phyloP scores from a whole-genome alignment of 2,797 vertebrate species.

The Brachymystax lenok region DNA sequence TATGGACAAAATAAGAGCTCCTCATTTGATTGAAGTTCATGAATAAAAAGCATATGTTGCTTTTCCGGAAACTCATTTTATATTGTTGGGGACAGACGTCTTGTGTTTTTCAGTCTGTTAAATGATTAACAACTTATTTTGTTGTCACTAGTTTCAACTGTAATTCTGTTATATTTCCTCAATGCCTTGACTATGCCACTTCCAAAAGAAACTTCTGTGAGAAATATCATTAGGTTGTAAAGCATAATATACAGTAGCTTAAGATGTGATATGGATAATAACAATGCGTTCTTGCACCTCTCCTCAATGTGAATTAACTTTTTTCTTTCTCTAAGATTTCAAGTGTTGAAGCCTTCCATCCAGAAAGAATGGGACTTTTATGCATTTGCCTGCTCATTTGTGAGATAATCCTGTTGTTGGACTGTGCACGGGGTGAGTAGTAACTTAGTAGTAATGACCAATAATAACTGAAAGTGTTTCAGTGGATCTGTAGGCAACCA shows the following conservation, averaged over 20 bases:
- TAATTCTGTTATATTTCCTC: neutral
- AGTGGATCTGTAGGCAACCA: neutral
- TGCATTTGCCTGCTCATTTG: conserved; percentile 64
- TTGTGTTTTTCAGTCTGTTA: conserved; percentile 5
- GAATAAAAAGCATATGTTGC: conserved; percentile 4
- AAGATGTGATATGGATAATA: neutral
- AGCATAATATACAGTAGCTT: neutral
- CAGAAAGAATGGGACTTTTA: conserved; percentile 68
- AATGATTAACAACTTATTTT: conserved; percentile 1
- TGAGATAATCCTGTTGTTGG: conserved; percentile 64
- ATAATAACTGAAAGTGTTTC: neutral
- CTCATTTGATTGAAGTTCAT: conserved; percentile 1
- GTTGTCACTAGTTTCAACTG: neutral
- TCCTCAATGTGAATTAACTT: neutral
- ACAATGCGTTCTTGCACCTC: neutral
- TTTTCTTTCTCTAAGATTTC: conserved; percentile 32
- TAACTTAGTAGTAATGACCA: neutral
- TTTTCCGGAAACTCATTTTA: neutral
- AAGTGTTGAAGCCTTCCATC: conserved; percentile 30
- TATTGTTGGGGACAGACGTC: neutral
- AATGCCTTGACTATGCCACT: neutral
- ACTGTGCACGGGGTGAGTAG: conserved; percentile 73
- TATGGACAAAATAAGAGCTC: neutral
- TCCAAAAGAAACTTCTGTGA: neutral
- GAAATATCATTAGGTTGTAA: neutral